Conservation (phyloP, 2,888 invertebrate species). For the Cryptus viduatorius region DNA sequence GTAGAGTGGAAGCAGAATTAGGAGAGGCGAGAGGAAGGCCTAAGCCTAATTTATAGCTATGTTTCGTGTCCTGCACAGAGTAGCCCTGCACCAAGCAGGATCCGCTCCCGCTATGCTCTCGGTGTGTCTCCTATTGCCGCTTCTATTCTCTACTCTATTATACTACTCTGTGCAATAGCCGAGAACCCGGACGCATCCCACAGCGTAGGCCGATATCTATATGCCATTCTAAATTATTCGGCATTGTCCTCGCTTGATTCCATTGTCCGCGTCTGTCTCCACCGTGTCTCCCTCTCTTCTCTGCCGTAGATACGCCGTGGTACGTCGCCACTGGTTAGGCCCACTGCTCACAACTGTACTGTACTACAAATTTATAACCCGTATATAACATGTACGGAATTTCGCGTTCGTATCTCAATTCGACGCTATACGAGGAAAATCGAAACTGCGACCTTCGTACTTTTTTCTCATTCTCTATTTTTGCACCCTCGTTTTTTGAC, state of each 20-base stretch:
- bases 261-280: conserved; percentile 84
- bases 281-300: conserved; percentile 74
- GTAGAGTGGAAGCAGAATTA: conserved; percentile 1
- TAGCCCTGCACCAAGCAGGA: conserved; percentile 71
- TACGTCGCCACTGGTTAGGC: background rate
- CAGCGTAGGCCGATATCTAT: conserved; percentile 79
- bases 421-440: background rate
- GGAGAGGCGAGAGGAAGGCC: conserved; percentile 60
- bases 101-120: conserved; percentile 53
- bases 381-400: too few species aligned
- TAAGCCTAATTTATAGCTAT: conserved; percentile 83
- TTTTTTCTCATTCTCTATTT: conserved; percentile 12
- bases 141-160: conserved; percentile 82
- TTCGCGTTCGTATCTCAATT: background rate
- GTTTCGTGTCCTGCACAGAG: conserved; percentile 84
- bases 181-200: conserved; percentile 39
- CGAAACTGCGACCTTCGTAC: background rate
- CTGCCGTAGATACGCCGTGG: conserved; percentile 28
- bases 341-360: conserved; percentile 3
- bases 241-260: conserved; percentile 84
- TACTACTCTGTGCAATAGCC: conserved; percentile 73
- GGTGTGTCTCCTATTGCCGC: conserved; percentile 81
- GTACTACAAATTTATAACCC: conserved; percentile 1
- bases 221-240: conserved; percentile 84
- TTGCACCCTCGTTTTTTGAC: conserved; percentile 38